Evolutionary conservation across 2,113 vertebrate genomes (phyloP).

Genomic region (Porphyrio hochstetteri): DNA sequence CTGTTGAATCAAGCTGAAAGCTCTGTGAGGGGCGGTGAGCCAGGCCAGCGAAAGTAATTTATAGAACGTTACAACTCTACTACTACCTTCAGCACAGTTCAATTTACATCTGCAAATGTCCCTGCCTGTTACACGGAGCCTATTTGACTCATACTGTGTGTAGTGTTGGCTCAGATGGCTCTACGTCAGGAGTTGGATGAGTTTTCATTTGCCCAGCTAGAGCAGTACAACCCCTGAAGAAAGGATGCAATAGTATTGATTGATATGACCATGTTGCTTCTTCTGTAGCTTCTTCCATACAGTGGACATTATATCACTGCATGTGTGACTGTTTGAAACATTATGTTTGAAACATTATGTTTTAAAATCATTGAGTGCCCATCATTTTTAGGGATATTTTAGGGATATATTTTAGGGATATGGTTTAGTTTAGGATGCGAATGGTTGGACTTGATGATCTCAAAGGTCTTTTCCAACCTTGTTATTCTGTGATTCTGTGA

Average conservation of each 20-base stretch:
- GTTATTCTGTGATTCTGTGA: no score
- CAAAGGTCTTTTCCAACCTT: no score
- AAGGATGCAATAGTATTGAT: not conserved
- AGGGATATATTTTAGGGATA: no score
- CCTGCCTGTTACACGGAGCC: slow-evolving; percentile 12
- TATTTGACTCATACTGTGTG: not conserved
- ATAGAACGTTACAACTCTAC: slow-evolving; percentile 48
- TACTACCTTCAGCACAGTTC: not conserved
- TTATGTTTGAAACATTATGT: not conserved
- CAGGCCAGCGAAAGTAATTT: slow-evolving; percentile 36
- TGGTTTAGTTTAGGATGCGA: no score
- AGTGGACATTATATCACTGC: not conserved
- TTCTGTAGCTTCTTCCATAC: not conserved
- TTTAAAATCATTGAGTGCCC: not conserved
- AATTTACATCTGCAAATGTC: slow-evolving; percentile 47
- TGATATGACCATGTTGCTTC: not conserved
- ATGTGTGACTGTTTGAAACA: not conserved
- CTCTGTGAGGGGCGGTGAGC: slow-evolving; percentile 17
- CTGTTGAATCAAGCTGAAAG: slow-evolving; percentile 54
- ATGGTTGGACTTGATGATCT: no score
- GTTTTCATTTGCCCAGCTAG: not conserved
- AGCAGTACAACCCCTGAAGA: not conserved
- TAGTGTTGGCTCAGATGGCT: not conserved
- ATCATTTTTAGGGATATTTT: no score
- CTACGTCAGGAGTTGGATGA: accelerated